Evolutionary conservation across 1,140 invertebrate genomes (phyloP).

Genomic region (Phymastichus coffea): DNA sequence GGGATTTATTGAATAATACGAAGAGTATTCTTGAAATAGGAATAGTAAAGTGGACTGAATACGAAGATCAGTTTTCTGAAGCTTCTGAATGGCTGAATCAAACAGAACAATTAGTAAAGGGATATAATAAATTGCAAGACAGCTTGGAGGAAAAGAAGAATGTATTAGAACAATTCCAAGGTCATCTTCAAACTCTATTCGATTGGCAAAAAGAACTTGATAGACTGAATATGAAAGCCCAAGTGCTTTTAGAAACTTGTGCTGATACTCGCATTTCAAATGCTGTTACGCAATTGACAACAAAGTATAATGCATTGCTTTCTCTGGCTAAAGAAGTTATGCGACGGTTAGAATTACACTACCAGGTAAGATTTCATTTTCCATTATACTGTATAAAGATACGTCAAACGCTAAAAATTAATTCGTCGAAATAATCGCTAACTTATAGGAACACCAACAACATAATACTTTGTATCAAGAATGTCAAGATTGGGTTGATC

Average conservation of each 20-base stretch:
- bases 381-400: too few relatives aligned
- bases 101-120: constrained; percentile 83
- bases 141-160: constrained; percentile 87
- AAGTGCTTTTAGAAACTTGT: constrained; percentile 86
- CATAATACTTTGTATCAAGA: constrained; percentile 86
- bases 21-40: constrained; percentile 84
- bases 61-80: constrained; percentile 90
- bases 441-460: constrained; percentile 77
- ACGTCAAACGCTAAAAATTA: constrained; percentile 7
- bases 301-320: constrained; percentile 90
- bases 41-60: constrained; percentile 93
- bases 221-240: constrained; percentile 87
- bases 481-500: constrained; percentile 88
- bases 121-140: constrained; percentile 87
- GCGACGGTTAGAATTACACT: constrained; percentile 84
- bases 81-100: constrained; percentile 85
- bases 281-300: constrained; percentile 89
- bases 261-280: constrained; percentile 92
- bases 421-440: background rate
- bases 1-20: constrained; percentile 73
- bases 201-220: constrained; percentile 93
- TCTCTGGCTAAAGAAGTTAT: constrained; percentile 92
- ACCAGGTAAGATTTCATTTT: constrained; percentile 62
- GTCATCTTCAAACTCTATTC: constrained; percentile 85
- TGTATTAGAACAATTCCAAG: constrained; percentile 87